These are phyloP conservation scores for Unio pictorum DNA, from an alignment of 2,888 invertebrate species.

Conservation along the genomic window DNA sequence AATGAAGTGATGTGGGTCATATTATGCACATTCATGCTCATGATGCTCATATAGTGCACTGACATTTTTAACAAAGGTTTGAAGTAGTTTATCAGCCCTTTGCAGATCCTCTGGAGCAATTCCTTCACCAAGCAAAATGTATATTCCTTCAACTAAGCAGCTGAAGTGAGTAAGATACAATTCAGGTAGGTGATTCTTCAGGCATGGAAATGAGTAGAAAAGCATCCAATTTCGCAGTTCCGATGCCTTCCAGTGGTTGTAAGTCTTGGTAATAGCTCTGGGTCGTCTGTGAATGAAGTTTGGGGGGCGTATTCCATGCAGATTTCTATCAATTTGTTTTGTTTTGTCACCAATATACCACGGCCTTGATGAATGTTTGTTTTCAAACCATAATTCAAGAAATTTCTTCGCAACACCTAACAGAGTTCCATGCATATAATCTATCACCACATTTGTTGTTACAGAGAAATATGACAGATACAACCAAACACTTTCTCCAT, in stretches of 20 bases:
- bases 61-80: conserved; percentile 13
- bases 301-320: conserved; percentile 19
- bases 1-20: conserved; percentile 18
- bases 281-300: conserved; percentile 19
- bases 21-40: conserved; percentile 29
- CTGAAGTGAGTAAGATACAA: not conserved
- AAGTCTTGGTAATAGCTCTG: conserved; percentile 12
- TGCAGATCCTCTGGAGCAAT: conserved; percentile 12
- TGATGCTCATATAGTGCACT: conserved; percentile 13
- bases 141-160: conserved; percentile 22
- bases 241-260: conserved; percentile 32
- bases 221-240: conserved; percentile 29
- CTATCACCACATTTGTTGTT: conserved; percentile 16
- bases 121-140: conserved; percentile 20
- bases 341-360: not conserved
- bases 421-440: conserved; percentile 28
- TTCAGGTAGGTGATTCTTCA: no score
- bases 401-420: conserved; percentile 26
- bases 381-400: conserved; percentile 18
- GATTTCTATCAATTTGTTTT: conserved; percentile 9
- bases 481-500: conserved; percentile 9
- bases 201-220: conserved; percentile 13
- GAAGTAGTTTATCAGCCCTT: conserved; percentile 12
- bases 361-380: not conserved
- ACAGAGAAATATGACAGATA: conserved; percentile 19